These are phyloP conservation scores for Nematopogon swammerdamellus DNA, from an alignment of 2,888 invertebrate species.

Conservation along the genomic window DNA sequence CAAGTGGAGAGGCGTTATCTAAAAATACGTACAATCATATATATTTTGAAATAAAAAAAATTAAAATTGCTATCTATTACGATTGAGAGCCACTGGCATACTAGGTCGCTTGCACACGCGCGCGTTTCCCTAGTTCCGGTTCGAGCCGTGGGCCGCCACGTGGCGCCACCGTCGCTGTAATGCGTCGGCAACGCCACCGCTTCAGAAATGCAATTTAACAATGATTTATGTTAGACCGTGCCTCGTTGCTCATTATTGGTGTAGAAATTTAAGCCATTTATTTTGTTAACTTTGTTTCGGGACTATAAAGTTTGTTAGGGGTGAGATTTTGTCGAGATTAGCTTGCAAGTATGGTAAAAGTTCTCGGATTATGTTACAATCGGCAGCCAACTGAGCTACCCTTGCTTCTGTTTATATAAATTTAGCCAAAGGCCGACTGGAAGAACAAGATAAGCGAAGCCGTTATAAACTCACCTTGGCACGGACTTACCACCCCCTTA, in stretches of 20 bases:
- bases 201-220: constrained; percentile 46
- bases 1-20: no score
- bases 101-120: neutral
- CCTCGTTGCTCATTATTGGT: constrained; percentile 53
- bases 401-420: no score
- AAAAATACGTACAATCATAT: no score
- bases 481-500: no score
- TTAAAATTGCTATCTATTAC: no score
- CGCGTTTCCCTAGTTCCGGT: neutral
- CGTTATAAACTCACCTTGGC: no score
- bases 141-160: constrained; percentile 8
- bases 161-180: constrained; percentile 8
- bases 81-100: no score
- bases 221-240: constrained; percentile 49
- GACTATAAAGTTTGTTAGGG: constrained; percentile 41
- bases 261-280: constrained; percentile 57
- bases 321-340: constrained; percentile 27
- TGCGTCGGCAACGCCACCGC: constrained; percentile 17
- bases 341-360: constrained; percentile 2
- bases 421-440: no score
- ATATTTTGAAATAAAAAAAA: no score
- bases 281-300: constrained; percentile 51
- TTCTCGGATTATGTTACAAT: constrained; percentile 7
- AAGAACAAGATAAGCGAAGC: no score
- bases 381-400: no score